These are phyloP conservation scores for Drosophila mojavensis DNA, from an alignment of 1,140 invertebrate species.

Conservation along the genomic window DNA sequence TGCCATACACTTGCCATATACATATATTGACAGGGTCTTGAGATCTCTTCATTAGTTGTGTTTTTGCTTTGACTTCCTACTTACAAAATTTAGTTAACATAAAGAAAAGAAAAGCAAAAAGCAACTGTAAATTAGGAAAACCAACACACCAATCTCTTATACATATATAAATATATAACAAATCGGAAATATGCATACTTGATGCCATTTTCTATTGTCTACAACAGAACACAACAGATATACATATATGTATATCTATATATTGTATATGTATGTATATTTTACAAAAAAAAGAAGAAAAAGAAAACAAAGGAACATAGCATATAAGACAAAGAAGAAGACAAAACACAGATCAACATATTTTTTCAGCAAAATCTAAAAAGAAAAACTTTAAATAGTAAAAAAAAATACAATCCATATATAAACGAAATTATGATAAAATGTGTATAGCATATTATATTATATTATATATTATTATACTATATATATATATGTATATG, in stretches of 20 bases:
- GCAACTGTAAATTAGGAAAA: constrained; percentile 49
- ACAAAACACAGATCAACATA: constrained; percentile 60
- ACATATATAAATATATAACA: constrained; percentile 44
- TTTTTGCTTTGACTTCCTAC: constrained; percentile 29
- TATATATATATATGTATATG: too few species aligned
- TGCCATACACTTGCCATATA: constrained; percentile 54
- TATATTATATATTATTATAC: constrained; percentile 13
- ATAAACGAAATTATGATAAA: constrained; percentile 27
- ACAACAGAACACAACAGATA: constrained; percentile 70
- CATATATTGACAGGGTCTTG: constrained; percentile 30
- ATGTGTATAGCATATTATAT: constrained; percentile 67
- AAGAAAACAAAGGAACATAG: constrained; percentile 59
- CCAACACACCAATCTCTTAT: constrained; percentile 36
- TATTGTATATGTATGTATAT: constrained; percentile 82
- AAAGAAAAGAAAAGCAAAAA: constrained; percentile 21
- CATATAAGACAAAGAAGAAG: constrained; percentile 49
- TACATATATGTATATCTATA: constrained; percentile 75
- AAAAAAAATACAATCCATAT: constrained; percentile 22
- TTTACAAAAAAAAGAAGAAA: constrained; percentile 65
- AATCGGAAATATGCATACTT: constrained; percentile 15
- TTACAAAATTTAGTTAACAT: constrained; percentile 39
- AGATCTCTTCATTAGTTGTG: constrained; percentile 69
- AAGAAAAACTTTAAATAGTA: constrained; percentile 30
- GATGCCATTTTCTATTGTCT: constrained; percentile 71
- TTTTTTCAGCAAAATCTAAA: constrained; percentile 69